A percentile compares a stretch with the other conserved stretches of the same genome.
Conservation (phyloP, 2,888 invertebrate species). For the Sarcophaga caerulescens region DNA sequence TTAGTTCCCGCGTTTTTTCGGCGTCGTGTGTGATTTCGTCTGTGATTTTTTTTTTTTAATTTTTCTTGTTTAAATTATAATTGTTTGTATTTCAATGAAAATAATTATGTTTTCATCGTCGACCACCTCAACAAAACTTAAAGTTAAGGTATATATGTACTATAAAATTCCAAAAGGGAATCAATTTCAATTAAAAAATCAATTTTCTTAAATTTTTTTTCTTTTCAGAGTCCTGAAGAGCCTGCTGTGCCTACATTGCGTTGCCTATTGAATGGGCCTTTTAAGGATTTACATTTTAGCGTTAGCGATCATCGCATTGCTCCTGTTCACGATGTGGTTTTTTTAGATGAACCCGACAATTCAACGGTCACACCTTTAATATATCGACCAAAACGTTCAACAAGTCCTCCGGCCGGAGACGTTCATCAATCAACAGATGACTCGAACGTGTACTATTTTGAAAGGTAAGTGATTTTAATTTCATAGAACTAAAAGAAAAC, state of each 20-base stretch:
- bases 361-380: constrained; percentile 75
- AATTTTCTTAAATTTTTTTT: constrained; percentile 9
- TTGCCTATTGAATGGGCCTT: constrained; percentile 77
- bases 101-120: constrained; percentile 74
- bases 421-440: constrained; percentile 20
- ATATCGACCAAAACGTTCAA: constrained; percentile 75
- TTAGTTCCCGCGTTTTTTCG: constrained; percentile 28
- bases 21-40: constrained; percentile 2
- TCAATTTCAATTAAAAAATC: neutral
- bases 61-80: constrained; percentile 10
- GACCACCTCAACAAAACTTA: constrained; percentile 71
- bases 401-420: constrained; percentile 41
- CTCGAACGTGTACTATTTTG: constrained; percentile 13
- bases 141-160: constrained; percentile 74
- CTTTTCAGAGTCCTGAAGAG: constrained; percentile 76
- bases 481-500: neutral
- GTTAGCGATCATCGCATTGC: constrained; percentile 75
- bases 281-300: constrained; percentile 77
- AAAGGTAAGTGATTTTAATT: constrained; percentile 25
- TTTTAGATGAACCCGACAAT: constrained; percentile 75
- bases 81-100: constrained; percentile 45
- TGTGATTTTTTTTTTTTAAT: too few relatives aligned
- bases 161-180: neutral
- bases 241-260: constrained; percentile 75
- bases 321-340: constrained; percentile 78